phyloP scores from a whole-genome alignment of 2,888 invertebrate species.

The Zootermopsis nevadensis region DNA sequence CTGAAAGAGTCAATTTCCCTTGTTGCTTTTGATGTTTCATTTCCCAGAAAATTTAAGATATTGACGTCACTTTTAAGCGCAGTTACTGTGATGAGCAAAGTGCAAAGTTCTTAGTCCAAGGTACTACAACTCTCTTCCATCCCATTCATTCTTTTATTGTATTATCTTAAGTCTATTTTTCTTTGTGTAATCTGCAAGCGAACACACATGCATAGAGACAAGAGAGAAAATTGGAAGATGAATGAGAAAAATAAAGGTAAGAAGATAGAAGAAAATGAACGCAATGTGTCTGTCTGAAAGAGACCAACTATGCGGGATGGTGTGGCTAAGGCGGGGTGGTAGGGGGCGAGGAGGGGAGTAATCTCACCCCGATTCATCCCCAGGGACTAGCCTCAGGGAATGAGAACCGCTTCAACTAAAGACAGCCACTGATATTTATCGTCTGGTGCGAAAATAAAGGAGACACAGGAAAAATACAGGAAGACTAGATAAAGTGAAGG shows the following conservation, averaged over 20 bases:
- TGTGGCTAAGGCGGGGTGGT: slow-evolving; percentile 16
- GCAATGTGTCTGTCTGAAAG: slow-evolving; percentile 36
- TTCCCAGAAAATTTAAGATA: no score
- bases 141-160: slow-evolving; percentile 31
- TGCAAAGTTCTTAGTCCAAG: not conserved
- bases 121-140: not conserved
- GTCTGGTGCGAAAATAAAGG: slow-evolving; percentile 38
- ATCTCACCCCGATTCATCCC: slow-evolving; percentile 46
- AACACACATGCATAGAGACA: slow-evolving; percentile 32
- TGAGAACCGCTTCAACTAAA: slow-evolving; percentile 43
- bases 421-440: slow-evolving; percentile 40
- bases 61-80: no score
- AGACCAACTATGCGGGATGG: slow-evolving; percentile 24
- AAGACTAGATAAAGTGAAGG: slow-evolving; percentile 37
- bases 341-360: slow-evolving; percentile 30
- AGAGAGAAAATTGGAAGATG: slow-evolving; percentile 38
- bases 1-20: no score
- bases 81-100: not conserved
- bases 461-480: slow-evolving; percentile 34
- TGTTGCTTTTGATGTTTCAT: no score
- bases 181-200: slow-evolving; percentile 36
- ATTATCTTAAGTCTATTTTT: slow-evolving; percentile 26
- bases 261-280: slow-evolving; percentile 38
- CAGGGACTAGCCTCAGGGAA: slow-evolving; percentile 38
- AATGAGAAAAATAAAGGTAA: slow-evolving; percentile 38